These are phyloP conservation scores for Aulostomus chinensis DNA, from an alignment of 2,797 vertebrate species.

Conservation along the genomic window DNA sequence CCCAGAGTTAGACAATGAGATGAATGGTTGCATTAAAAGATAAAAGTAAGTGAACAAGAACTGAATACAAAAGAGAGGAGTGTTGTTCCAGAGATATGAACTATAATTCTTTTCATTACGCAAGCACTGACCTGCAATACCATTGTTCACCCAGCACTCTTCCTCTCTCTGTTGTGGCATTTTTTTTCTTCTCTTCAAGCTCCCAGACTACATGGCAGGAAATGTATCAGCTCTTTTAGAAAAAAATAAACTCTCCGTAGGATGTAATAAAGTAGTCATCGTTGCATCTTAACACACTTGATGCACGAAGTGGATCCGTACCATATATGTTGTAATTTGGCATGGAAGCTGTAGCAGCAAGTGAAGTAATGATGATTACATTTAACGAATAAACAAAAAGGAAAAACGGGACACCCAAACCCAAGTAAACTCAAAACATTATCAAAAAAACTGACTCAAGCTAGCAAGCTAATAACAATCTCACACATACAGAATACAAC, in stretches of 20 bases:
- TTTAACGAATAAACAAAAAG: too few species aligned
- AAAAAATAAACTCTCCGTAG: too few species aligned
- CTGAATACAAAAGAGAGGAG: slow-evolving; percentile 66
- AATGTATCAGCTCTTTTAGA: slow-evolving; percentile 27
- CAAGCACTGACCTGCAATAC: slow-evolving; percentile 59
- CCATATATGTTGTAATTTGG: too few species aligned
- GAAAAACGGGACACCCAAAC: too few species aligned
- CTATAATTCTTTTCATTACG: slow-evolving; percentile 62
- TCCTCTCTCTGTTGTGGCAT: slow-evolving; percentile 23
- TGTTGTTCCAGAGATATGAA: slow-evolving; percentile 57
- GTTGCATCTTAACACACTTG: background rate
- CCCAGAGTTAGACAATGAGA: slow-evolving; percentile 69
- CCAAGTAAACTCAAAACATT: too few species aligned
- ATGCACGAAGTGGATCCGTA: too few species aligned
- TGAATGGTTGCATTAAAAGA: slow-evolving; percentile 78
- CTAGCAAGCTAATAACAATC: too few species aligned
- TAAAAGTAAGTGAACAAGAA: slow-evolving; percentile 66
- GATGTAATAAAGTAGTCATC: too few species aligned
- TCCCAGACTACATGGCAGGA: slow-evolving; percentile 16
- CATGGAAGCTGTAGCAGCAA: too few species aligned
- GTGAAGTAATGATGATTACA: too few species aligned
- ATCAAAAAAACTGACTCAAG: too few species aligned
- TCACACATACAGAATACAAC: too few species aligned
- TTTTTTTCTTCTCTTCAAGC: slow-evolving; percentile 33
- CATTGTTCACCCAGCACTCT: slow-evolving; percentile 17